Conservation (phyloP, 2,888 invertebrate genomes). For the Sylvicola cinctus region DNA sequence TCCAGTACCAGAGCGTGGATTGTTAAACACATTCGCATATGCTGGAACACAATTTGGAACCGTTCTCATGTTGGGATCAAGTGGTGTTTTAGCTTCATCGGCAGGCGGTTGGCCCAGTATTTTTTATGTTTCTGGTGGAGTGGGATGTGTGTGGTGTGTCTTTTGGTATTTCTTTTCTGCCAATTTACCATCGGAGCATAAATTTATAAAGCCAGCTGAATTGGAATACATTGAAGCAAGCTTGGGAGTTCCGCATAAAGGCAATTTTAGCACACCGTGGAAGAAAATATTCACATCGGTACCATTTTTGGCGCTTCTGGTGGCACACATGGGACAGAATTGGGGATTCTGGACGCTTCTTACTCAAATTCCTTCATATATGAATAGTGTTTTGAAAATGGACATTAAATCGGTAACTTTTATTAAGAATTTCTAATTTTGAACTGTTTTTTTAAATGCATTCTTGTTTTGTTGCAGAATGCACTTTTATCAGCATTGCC, state of each 20-base stretch:
- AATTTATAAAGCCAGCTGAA: slow-evolving; percentile 33
- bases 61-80: slow-evolving; percentile 37
- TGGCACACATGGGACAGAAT: slow-evolving; percentile 44
- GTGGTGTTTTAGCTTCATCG: slow-evolving; percentile 38
- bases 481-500: slow-evolving; percentile 31
- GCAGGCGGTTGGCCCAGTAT: slow-evolving; percentile 41
- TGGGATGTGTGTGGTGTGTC: slow-evolving; percentile 30
- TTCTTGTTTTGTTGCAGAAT: slow-evolving; percentile 18
- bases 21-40: slow-evolving; percentile 32
- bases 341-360: slow-evolving; percentile 56
- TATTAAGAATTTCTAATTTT: too few relatives aligned
- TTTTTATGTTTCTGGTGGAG: slow-evolving; percentile 37
- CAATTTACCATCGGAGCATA: slow-evolving; percentile 35
- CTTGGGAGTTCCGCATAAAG: slow-evolving; percentile 15
- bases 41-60: slow-evolving; percentile 49
- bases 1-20: slow-evolving; percentile 37
- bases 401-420: slow-evolving; percentile 30
- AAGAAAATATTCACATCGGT: slow-evolving; percentile 37
- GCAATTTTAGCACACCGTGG: slow-evolving; percentile 36
- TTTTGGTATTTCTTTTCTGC: slow-evolving; percentile 34
- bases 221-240: slow-evolving; percentile 35
- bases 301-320: slow-evolving; percentile 34
- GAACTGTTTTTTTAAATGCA: too few relatives aligned
- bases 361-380: slow-evolving; percentile 47
- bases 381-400: slow-evolving; percentile 36